Evolutionary conservation across 2,797 vertebrate species (phyloP), one percentile per base, ranked within the genome.

Genomic region (Urophycis tenuis): DNA sequence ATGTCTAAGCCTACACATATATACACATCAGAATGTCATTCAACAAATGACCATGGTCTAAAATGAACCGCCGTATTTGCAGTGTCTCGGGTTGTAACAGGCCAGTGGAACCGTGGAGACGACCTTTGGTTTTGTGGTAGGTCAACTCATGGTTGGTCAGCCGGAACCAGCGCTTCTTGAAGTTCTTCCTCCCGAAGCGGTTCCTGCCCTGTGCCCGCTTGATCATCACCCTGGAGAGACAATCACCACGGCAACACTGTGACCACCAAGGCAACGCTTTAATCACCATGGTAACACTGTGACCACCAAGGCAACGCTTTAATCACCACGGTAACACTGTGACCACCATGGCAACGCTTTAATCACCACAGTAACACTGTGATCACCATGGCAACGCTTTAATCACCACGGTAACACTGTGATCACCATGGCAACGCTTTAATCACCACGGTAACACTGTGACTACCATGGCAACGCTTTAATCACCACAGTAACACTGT

Each of bases 81-180:
- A 12, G 41, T 49, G 41, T 41, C 12, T 12, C 2, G 3, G 39
- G 39, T 35, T 35, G 3, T 39, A 39, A 39, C 41, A 49, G 41
- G 14, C 5, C 15, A 17, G 41, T 49, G 41, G 17, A 88, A 84
- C 67, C 75, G 82, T 80, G 74, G 49, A 69, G 4, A 53, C 85
- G 92, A 99, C 97, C 96, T 97, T 98, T 99, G 76, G 93, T 96
- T 92, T 95, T 98, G 88, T 99, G 97, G 88, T 99, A 99, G 35
- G 98, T 99, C 81, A 98, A 98, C 86, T 99, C 97, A 0, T 99
- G 97, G 88, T 99, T 99, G 49, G 96, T 98, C 83, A 99, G 92
- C 64, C 96, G 96, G 90, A 99, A 99, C 98, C 98, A 99, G 81
- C 98, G 92, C 88, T 97, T 99, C 91, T 99, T 99, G 87, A 99